A percentile compares a stretch with the other conserved stretches of the same genome.
Conservation (phyloP, 2,888 invertebrate species). For the Agrotis clavis region DNA sequence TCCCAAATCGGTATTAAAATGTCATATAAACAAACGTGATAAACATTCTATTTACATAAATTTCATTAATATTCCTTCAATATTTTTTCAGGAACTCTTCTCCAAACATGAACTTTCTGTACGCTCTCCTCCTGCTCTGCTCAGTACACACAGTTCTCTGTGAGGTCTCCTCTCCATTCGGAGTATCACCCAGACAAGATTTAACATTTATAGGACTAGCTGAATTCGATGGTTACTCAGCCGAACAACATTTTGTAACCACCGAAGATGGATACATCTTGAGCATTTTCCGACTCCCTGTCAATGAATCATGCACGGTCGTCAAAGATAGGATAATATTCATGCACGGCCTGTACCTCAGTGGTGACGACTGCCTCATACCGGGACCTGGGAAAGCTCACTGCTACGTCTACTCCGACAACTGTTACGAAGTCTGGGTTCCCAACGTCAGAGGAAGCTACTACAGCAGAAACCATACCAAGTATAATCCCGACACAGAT, state of each 20-base stretch:
- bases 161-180: slow-evolving; percentile 12
- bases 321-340: slow-evolving; percentile 85
- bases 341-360: slow-evolving; percentile 94
- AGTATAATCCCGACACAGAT: slow-evolving; percentile 60
- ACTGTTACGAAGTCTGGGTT: slow-evolving; percentile 94
- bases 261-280: slow-evolving; percentile 72
- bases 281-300: slow-evolving; percentile 62
- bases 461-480: slow-evolving; percentile 88
- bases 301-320: slow-evolving; percentile 40
- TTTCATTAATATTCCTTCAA: no score
- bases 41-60: no score
- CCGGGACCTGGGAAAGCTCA: slow-evolving; percentile 90
- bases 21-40: no score
- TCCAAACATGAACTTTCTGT: slow-evolving; percentile 27
- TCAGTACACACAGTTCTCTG: slow-evolving; percentile 21
- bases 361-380: slow-evolving; percentile 93
- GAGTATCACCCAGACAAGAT: slow-evolving; percentile 49
- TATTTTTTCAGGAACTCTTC: slow-evolving; percentile 16
- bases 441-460: slow-evolving; percentile 94
- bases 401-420: slow-evolving; percentile 91
- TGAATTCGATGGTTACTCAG: slow-evolving; percentile 61
- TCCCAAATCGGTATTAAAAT: no score
- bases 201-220: slow-evolving; percentile 67
- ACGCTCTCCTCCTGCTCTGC: slow-evolving; percentile 28
- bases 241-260: slow-evolving; percentile 65